These are phyloP conservation scores for Mizuhopecten yessoensis DNA, from an alignment of 1,140 invertebrate species.

Conservation along the genomic window DNA sequence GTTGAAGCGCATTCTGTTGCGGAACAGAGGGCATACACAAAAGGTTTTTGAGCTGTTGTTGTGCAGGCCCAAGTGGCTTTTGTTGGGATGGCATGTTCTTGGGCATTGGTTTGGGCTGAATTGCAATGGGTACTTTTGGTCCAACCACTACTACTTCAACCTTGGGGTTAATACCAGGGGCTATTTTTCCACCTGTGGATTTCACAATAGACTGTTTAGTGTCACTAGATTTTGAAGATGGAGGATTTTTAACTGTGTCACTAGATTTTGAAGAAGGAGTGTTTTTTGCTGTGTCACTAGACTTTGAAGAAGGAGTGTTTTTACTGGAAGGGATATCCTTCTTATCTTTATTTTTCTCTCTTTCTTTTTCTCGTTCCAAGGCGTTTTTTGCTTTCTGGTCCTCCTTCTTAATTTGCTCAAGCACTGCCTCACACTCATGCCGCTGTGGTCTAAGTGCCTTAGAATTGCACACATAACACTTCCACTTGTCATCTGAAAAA, in stretches of 20 bases:
- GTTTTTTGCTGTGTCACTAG: background rate
- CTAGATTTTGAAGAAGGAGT: background rate
- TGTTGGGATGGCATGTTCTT: background rate
- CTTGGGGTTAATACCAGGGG: too few relatives aligned
- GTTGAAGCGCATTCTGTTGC: background rate
- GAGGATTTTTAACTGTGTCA: background rate
- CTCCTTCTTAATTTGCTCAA: constrained; percentile 61
- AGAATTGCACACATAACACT: constrained; percentile 92
- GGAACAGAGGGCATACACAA: background rate
- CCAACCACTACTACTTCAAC: background rate
- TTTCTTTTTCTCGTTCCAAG: constrained; percentile 48
- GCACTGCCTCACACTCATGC: constrained; percentile 77
- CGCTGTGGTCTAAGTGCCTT: constrained; percentile 87
- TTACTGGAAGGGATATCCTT: background rate
- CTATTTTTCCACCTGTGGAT: background rate
- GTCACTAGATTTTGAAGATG: background rate
- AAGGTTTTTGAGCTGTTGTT: background rate
- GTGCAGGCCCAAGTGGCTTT: background rate
- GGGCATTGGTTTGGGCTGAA: background rate
- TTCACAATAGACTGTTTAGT: constrained; percentile 25
- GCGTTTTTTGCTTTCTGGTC: constrained; percentile 46
- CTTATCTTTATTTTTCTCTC: constrained; percentile 45
- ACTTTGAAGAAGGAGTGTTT: background rate
- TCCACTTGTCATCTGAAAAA: constrained; percentile 87
- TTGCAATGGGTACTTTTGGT: background rate